Evolutionary conservation across 2,797 vertebrate species (phyloP).

Genomic region (Menidia menidia): DNA sequence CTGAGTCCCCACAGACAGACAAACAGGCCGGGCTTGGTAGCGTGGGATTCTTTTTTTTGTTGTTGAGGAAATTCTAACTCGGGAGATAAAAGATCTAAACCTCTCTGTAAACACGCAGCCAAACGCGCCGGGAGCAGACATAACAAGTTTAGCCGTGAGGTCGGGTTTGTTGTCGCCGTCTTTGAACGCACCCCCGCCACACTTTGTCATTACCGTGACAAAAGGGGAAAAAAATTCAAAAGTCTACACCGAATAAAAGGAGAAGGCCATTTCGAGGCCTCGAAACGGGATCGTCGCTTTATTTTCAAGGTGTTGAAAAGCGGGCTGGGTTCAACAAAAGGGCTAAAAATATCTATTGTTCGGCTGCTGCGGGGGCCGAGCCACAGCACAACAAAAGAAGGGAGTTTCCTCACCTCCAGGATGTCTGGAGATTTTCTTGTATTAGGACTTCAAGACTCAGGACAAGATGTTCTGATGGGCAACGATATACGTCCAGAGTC

Average conservation of each 20-base stretch:
- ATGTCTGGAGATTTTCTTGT: conserved; percentile 64
- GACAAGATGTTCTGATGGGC: conserved; percentile 50
- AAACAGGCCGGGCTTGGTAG: conserved; percentile 49
- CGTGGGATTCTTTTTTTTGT: conserved; percentile 51
- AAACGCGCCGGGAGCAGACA: conserved; percentile 47
- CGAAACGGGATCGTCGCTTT: conserved; percentile 45
- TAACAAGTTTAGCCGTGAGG: conserved; percentile 50
- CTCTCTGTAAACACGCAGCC: conserved; percentile 50
- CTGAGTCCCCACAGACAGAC: conserved; percentile 60
- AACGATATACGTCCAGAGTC: neutral
- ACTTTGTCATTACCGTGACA: conserved; percentile 31
- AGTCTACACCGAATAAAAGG: conserved; percentile 34
- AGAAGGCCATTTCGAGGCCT: neutral
- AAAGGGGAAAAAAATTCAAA: conserved; percentile 22
- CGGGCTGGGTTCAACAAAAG: conserved; percentile 65
- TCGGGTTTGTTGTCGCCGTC: conserved; percentile 35
- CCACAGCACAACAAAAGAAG: conserved; percentile 56
- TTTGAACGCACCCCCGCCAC: conserved; percentile 47
- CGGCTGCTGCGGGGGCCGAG: conserved; percentile 57
- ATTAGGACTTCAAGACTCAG: conserved; percentile 32
- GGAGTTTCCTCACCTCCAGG: conserved; percentile 75
- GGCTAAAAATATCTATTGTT: conserved; percentile 76
- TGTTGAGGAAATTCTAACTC: conserved; percentile 46
- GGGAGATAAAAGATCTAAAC: conserved; percentile 45
- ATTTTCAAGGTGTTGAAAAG: conserved; percentile 30